These are phyloP conservation scores for Micromys minutus DNA, from an alignment of 2,113 vertebrate genomes.

Conservation along the genomic window DNA sequence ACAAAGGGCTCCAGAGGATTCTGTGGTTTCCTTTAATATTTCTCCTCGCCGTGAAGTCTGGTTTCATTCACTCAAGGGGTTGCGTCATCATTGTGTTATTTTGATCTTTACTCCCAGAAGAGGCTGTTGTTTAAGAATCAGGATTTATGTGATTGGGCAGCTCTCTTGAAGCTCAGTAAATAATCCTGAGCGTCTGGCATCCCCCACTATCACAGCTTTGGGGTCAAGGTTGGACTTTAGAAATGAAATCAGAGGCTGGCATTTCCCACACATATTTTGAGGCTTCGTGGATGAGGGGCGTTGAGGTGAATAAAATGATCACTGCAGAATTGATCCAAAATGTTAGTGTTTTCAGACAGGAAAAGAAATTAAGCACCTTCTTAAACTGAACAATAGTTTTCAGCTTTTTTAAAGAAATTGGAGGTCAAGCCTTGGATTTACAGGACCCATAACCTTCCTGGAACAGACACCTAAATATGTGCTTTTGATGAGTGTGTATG, in stretches of 20 bases:
- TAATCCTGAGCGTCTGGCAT: slow-evolving; percentile 62
- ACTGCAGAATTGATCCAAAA: slow-evolving; percentile 53
- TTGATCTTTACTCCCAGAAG: slow-evolving; percentile 63
- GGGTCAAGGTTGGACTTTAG: slow-evolving; percentile 73
- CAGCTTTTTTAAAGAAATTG: slow-evolving; percentile 53
- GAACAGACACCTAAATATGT: slow-evolving; percentile 35
- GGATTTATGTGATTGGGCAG: slow-evolving; percentile 64
- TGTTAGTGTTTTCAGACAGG: slow-evolving; percentile 53
- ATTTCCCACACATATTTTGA: slow-evolving; percentile 64
- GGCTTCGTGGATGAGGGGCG: slow-evolving; percentile 23
- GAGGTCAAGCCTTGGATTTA: slow-evolving; percentile 45
- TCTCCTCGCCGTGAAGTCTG: slow-evolving; percentile 44
- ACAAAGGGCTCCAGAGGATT: slow-evolving; percentile 1
- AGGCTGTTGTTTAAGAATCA: slow-evolving; percentile 69
- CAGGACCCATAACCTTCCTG: slow-evolving; percentile 25
- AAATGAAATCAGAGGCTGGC: slow-evolving; percentile 69
- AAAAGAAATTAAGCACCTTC: slow-evolving; percentile 50
- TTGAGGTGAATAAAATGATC: slow-evolving; percentile 49
- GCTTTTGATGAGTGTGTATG: slow-evolving; percentile 2
- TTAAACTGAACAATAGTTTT: slow-evolving; percentile 51
- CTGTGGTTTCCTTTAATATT: neutral
- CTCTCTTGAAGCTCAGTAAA: slow-evolving; percentile 58
- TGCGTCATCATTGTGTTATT: slow-evolving; percentile 56
- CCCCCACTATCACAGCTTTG: slow-evolving; percentile 68
- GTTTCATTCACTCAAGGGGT: slow-evolving; percentile 57